Conservation (phyloP, 2,113 vertebrate genomes). For the Pampusana beccarii region DNA sequence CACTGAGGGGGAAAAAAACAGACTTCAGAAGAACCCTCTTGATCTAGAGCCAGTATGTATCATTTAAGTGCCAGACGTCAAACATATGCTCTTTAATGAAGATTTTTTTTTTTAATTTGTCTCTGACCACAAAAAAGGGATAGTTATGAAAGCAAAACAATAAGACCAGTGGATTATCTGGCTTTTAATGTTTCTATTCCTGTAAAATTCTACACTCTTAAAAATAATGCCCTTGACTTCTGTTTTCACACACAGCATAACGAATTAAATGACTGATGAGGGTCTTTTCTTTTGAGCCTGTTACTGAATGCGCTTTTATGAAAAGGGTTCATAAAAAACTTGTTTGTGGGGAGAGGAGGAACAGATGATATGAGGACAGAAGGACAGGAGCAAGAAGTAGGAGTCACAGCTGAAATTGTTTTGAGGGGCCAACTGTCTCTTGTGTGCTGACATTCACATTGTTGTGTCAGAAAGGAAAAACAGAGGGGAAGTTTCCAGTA, state of each 20-base stretch:
- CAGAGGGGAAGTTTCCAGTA: neutral
- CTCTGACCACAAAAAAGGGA: neutral
- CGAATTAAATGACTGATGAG: neutral
- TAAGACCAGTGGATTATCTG: neutral
- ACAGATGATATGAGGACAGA: neutral
- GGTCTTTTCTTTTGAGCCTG: neutral
- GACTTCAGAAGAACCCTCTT: neutral
- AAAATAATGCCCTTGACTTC: neutral
- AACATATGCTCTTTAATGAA: neutral
- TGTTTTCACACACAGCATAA: neutral
- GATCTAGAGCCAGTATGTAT: neutral
- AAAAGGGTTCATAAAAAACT: neutral
- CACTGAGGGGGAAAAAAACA: neutral
- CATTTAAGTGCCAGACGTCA: conserved; percentile 1
- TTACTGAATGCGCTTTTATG: neutral
- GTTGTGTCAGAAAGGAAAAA: neutral
- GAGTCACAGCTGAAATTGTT: neutral
- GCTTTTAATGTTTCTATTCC: neutral
- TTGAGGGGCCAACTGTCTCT: neutral
- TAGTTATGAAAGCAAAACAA: neutral
- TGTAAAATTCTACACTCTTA: neutral
- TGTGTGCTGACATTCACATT: neutral
- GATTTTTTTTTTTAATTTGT: neutral
- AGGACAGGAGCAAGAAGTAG: neutral
- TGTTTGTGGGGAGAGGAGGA: neutral